Evolutionary conservation across 2,797 vertebrate genomes (phyloP).

Genomic region (Sebastes matsubarae): DNA sequence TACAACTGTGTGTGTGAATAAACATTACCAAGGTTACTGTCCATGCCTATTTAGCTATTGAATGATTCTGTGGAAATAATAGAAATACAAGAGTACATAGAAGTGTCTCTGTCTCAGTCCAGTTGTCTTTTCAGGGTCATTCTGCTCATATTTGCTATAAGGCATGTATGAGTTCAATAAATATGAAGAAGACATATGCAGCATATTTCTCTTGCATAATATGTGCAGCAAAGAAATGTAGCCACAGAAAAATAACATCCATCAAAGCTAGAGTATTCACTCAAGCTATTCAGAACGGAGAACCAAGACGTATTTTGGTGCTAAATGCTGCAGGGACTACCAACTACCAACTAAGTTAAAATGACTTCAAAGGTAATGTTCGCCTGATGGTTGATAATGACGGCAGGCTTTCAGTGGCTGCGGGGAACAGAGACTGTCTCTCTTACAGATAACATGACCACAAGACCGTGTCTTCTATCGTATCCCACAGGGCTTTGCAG

Average conservation of each 20-base stretch:
- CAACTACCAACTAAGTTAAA: background rate
- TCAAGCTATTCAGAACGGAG: background rate
- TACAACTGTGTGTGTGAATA: background rate
- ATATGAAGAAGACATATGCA: slow-evolving; percentile 14
- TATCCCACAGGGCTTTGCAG: background rate
- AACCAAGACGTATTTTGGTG: slow-evolving; percentile 1
- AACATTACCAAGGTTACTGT: background rate
- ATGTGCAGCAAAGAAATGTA: slow-evolving; percentile 10
- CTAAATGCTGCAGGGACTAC: slow-evolving; percentile 7
- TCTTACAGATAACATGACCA: slow-evolving; percentile 20
- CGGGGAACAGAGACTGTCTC: background rate
- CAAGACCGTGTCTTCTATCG: slow-evolving; percentile 4
- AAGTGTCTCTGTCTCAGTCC: background rate
- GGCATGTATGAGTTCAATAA: slow-evolving; percentile 23
- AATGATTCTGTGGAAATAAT: background rate
- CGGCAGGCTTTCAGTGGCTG: slow-evolving; percentile 13
- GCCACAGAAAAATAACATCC: background rate
- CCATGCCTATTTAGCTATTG: background rate
- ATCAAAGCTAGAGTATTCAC: background rate
- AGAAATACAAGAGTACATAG: background rate
- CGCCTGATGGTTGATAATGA: slow-evolving; percentile 22
- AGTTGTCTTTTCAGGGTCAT: slow-evolving; percentile 23
- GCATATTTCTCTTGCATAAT: slow-evolving; percentile 25
- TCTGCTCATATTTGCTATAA: slow-evolving; percentile 18
- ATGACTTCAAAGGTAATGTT: slow-evolving; percentile 33